phyloP scores from a whole-genome alignment of 2,888 invertebrate genomes.

The Synanthedon vespiformis region DNA sequence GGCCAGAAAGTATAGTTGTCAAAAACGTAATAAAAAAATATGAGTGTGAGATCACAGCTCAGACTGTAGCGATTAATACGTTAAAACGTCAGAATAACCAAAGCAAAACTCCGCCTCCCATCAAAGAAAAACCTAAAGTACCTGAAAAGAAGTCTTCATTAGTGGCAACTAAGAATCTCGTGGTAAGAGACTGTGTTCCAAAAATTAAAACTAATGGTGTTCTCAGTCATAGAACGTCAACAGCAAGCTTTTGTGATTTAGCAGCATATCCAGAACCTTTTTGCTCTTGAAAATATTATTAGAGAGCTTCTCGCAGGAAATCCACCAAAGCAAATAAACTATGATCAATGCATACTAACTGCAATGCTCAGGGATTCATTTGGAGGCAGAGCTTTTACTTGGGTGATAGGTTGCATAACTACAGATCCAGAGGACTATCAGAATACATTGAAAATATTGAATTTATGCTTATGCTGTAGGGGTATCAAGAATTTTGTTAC shows the following conservation, averaged over 20 bases:
- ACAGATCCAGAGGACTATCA: slow-evolving; percentile 75
- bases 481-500: slow-evolving; percentile 79
- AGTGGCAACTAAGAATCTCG: slow-evolving; percentile 65
- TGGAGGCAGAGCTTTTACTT: slow-evolving; percentile 80
- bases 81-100: slow-evolving; percentile 47
- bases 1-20: slow-evolving; percentile 37
- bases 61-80: slow-evolving; percentile 32
- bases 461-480: slow-evolving; percentile 75
- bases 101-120: slow-evolving; percentile 28
- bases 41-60: slow-evolving; percentile 58
- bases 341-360: slow-evolving; percentile 76
- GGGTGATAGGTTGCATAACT: slow-evolving; percentile 80
- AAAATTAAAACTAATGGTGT: slow-evolving; percentile 72
- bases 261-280: slow-evolving; percentile 72
- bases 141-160: slow-evolving; percentile 71
- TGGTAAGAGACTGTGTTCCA: slow-evolving; percentile 62
- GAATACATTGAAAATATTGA: slow-evolving; percentile 77
- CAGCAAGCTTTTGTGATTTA: slow-evolving; percentile 80
- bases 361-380: slow-evolving; percentile 80
- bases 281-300: slow-evolving; percentile 76
- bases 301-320: slow-evolving; percentile 68
- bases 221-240: slow-evolving; percentile 78
- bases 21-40: slow-evolving; percentile 62
- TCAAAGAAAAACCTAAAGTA: slow-evolving; percentile 70
- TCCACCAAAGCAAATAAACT: slow-evolving; percentile 64